Conservation (phyloP, 2,888 invertebrate species). For the Sarcophaga variegata region DNA sequence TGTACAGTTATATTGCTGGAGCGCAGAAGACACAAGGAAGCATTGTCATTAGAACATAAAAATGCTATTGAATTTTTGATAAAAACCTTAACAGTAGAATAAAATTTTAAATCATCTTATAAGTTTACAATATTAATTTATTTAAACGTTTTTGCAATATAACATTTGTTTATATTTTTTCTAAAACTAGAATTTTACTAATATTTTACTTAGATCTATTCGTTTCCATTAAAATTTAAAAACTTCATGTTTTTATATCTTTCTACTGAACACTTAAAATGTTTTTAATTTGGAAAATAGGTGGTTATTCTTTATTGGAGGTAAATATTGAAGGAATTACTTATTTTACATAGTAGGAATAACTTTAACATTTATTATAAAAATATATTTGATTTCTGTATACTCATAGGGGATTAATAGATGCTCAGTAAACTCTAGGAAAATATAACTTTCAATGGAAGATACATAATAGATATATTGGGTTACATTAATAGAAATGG, state of each 20-base stretch:
- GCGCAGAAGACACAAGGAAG: neutral
- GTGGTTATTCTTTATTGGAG: conserved; percentile 55
- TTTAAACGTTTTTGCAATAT: conserved; percentile 48
- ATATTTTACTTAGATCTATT: conserved; percentile 41
- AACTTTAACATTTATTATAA: conserved; percentile 47
- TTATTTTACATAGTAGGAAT: conserved; percentile 4
- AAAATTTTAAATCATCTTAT: conserved; percentile 10
- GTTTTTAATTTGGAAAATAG: conserved; percentile 50
- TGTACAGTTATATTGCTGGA: conserved; percentile 62
- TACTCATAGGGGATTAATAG: neutral
- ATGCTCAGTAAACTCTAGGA: conserved; percentile 5
- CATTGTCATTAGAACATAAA: conserved; percentile 54
- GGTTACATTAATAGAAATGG: too few relatives aligned
- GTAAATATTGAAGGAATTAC: conserved; percentile 53
- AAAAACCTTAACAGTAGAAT: conserved; percentile 51
- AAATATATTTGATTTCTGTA: conserved; percentile 52
- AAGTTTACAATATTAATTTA: conserved; percentile 17
- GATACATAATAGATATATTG: neutral
- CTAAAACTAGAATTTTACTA: conserved; percentile 54
- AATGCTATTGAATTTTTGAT: conserved; percentile 54
- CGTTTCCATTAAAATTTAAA: conserved; percentile 27
- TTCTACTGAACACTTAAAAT: conserved; percentile 60
- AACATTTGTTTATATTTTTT: conserved; percentile 37
- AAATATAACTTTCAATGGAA: conserved; percentile 23
- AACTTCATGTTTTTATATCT: conserved; percentile 13